A percentile compares a stretch with the other conserved stretches of the same genome.
These are phyloP conservation scores for Amblyteles armatorius DNA, from an alignment of 2,888 invertebrate genomes.

Conservation along the genomic window DNA sequence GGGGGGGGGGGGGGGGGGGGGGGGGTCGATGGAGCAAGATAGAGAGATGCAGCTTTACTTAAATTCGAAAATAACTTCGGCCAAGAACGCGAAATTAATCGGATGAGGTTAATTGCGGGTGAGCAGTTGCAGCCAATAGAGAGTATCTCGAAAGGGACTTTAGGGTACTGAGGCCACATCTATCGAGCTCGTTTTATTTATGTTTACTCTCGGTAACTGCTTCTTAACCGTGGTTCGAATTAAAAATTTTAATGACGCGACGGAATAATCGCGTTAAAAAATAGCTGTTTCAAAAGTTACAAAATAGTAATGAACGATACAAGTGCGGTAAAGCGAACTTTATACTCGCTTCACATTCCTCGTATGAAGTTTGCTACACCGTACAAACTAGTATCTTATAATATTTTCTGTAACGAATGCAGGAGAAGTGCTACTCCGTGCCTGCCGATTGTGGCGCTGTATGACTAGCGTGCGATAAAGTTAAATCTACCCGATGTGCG, in stretches of 20 bases:
- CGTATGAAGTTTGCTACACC: no score
- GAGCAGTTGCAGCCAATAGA: slow-evolving; percentile 57
- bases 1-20: slow-evolving; percentile 22
- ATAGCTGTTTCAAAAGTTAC: no score
- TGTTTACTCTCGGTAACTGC: slow-evolving; percentile 43
- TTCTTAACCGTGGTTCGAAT: slow-evolving; percentile 6
- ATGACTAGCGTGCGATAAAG: no score
- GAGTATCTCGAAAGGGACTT: not conserved
- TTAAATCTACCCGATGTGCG: no score
- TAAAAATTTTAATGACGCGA: not conserved
- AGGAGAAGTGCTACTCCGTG: no score
- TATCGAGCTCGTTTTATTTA: slow-evolving; percentile 38
- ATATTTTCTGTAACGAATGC: no score
- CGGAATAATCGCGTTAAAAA: no score
- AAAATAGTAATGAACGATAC: no score
- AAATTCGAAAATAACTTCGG: slow-evolving; percentile 72
- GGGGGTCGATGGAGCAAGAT: slow-evolving; percentile 1
- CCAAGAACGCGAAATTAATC: slow-evolving; percentile 68
- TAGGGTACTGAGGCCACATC: not conserved
- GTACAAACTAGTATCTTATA: not conserved
- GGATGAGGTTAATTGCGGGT: slow-evolving; percentile 55
- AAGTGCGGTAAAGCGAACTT: no score
- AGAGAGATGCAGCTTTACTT: slow-evolving; percentile 9
- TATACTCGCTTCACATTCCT: no score
- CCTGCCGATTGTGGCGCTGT: no score